phyloP scores from a whole-genome alignment of 2,888 invertebrate genomes.

The Enchytraeus crypticus region DNA sequence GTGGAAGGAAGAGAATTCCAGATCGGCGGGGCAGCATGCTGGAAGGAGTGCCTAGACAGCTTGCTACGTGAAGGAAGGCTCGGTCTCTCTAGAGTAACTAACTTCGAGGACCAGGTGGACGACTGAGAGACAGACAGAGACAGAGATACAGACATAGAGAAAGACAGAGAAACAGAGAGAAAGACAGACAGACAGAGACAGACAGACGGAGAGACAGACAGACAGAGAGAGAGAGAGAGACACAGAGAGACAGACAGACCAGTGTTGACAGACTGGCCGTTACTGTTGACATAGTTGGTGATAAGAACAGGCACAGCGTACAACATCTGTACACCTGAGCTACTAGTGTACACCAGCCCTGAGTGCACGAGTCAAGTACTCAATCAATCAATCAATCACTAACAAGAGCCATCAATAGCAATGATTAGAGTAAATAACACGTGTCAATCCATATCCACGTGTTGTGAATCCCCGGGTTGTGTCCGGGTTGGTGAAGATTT shows the following conservation, averaged over 20 bases:
- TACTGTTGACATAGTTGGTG: neutral
- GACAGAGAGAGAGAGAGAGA: neutral
- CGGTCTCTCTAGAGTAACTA: too few species aligned
- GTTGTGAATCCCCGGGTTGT: too few species aligned
- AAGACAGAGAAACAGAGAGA: neutral
- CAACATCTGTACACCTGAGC: neutral
- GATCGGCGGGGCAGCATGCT: too few species aligned
- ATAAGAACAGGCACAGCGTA: constrained; percentile 2
- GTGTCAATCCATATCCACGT: neutral
- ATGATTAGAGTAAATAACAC: neutral
- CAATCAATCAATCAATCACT: neutral
- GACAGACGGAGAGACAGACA: neutral
- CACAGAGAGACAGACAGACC: neutral
- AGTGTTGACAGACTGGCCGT: neutral
- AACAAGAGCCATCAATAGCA: neutral
- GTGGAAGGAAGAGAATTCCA: too few species aligned
- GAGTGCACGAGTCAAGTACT: neutral
- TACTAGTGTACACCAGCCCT: constrained; percentile 1
- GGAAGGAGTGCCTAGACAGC: too few species aligned
- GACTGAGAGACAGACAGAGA: neutral
- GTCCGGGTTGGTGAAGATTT: too few species aligned
- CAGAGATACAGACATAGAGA: neutral
- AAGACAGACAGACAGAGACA: neutral
- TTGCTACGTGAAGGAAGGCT: too few species aligned
- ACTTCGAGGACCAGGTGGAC: neutral